Evolutionary conservation across 1,140 invertebrate genomes (phyloP).

Genomic region (Laodelphax striatellus): DNA sequence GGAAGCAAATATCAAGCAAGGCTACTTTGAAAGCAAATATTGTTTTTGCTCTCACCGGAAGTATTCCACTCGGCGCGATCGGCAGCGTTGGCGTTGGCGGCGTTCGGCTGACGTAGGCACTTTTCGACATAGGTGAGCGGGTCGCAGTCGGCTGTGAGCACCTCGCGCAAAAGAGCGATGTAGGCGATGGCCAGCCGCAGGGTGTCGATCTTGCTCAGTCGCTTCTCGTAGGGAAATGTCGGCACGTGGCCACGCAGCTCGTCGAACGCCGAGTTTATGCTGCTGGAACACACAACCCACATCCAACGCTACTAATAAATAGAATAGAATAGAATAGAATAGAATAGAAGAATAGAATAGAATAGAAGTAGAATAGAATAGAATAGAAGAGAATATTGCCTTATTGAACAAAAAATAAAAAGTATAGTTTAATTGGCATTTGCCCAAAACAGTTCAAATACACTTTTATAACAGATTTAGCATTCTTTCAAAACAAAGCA

Average conservation of each 20-base stretch:
- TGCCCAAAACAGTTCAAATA: no score
- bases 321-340: no score
- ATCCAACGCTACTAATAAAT: not conserved
- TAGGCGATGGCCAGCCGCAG: conserved; percentile 91
- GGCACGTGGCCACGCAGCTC: conserved; percentile 89
- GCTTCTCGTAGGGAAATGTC: conserved; percentile 96
- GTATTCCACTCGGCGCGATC: conserved; percentile 90
- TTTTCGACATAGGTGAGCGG: conserved; percentile 89
- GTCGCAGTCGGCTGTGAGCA: conserved; percentile 81
- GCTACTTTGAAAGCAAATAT: no score
- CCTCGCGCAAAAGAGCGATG: conserved; percentile 83
- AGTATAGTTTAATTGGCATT: no score
- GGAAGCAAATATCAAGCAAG: no score
- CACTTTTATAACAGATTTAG: no score
- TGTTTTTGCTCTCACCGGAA: conserved; percentile 49
- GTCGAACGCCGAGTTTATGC: conserved; percentile 98
- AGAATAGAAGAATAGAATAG: no score
- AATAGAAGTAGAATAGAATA: no score
- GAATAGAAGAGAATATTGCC: no score
- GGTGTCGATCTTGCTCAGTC: conserved; percentile 95
- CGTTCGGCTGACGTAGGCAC: conserved; percentile 74
- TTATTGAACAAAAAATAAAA: no score
- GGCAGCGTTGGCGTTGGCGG: conserved; percentile 60
- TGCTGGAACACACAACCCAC: conserved; percentile 53
- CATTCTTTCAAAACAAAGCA: no score